These are phyloP conservation scores for Amiota mariae DNA, from an alignment of 2,888 invertebrate species.

Conservation along the genomic window DNA sequence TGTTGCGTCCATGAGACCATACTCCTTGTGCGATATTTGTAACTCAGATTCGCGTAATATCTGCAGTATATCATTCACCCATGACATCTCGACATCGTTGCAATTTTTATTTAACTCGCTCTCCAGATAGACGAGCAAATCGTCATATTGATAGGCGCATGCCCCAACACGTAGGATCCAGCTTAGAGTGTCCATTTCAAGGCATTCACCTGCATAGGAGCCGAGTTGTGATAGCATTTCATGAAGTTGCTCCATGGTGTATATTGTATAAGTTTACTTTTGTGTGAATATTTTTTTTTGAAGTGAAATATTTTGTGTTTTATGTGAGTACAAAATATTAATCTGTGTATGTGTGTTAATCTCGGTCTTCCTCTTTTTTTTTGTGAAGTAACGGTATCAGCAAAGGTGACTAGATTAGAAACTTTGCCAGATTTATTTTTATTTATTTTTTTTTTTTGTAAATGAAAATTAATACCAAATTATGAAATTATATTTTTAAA, in stretches of 20 bases:
- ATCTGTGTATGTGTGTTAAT: not conserved
- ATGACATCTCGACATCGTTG: not conserved
- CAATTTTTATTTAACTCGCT: constrained; percentile 15
- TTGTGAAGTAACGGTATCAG: not conserved
- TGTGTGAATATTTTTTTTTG: not conserved
- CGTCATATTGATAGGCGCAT: constrained; percentile 45
- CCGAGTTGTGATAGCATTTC: not conserved
- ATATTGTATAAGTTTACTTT: not conserved
- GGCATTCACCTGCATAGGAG: constrained; percentile 37
- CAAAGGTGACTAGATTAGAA: not conserved
- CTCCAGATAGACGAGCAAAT: constrained; percentile 43
- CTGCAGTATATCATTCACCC: not conserved
- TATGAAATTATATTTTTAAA: no score
- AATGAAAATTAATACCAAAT: no score
- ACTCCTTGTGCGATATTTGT: not conserved
- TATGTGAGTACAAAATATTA: not conserved
- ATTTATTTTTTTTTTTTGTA: no score
- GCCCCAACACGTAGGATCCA: constrained; percentile 46
- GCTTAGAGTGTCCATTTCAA: constrained; percentile 31
- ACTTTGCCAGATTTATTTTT: not conserved
- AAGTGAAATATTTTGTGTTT: not conserved
- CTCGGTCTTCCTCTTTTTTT: not conserved
- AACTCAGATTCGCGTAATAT: not conserved
- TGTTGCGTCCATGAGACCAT: not conserved
- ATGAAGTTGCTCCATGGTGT: not conserved